These are phyloP conservation scores for Fistularia commersonii DNA, from an alignment of 2,797 vertebrate genomes.

Conservation along the genomic window DNA sequence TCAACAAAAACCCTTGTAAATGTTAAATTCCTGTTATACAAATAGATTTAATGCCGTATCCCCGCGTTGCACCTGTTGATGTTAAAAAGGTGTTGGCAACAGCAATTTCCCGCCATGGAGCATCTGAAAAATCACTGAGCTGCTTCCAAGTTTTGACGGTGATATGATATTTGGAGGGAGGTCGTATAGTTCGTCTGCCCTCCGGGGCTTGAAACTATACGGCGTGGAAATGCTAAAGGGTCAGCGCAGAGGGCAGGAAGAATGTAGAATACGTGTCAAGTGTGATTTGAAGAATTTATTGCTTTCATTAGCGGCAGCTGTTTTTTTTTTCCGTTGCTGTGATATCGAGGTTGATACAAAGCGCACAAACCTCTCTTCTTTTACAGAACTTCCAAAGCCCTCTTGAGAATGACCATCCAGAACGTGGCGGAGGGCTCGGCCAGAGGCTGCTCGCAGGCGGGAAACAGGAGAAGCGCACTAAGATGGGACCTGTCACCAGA, in stretches of 20 bases:
- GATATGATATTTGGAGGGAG: background rate
- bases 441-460: conserved; percentile 59
- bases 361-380: background rate
- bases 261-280: conserved; percentile 22
- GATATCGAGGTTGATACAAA: background rate
- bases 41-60: background rate
- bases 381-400: conserved; percentile 37
- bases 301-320: conserved; percentile 25
- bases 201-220: conserved; percentile 35
- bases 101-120: background rate
- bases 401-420: conserved; percentile 81
- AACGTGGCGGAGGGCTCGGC: conserved; percentile 52
- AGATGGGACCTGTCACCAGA: conserved; percentile 90
- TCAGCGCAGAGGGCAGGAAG: conserved; percentile 39
- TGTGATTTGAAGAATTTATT: conserved; percentile 36
- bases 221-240: conserved; percentile 8
- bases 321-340: background rate
- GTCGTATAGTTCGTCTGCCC: conserved; percentile 22
- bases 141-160: conserved; percentile 7
- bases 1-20: background rate
- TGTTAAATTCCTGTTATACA: no score
- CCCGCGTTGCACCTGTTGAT: background rate
- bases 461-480: conserved; percentile 63
- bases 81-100: background rate
- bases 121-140: background rate